Base-by-base conservation (phyloP, 2,113 vertebrate genomes). In the Geococcyx californianus region DNA sequence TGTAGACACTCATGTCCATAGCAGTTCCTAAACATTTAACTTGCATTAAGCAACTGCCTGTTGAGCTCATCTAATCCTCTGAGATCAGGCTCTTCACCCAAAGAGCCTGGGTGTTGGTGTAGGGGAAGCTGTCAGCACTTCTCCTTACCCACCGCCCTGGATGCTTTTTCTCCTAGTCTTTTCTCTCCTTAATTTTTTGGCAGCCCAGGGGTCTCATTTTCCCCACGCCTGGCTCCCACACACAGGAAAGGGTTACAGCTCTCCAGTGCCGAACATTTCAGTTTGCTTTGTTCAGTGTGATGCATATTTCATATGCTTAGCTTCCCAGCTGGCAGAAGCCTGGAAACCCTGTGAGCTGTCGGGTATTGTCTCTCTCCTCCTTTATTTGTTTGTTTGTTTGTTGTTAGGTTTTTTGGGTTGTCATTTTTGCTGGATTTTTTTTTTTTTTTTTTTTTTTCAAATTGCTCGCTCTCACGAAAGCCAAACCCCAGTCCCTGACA, bases 241-340 rank as follows among this genome's bases (percentile, higher is more conserved):
- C 47, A 14, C 91, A 93, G 75, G 93, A 94, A 96, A 96, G 94
- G 95, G 90, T 94, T 89, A 94, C 94, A 93, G 62, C 66, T 91
- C 29, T 59, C 74, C 89, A 33, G 47, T 26, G 5, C 91, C 13
- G 55, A 89, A 29, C 17, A 4, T 83, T 84, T 86, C 52, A 14
- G 62, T 94, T 84, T 28, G 89, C 97, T 97, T 97, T 96, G 95
- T 95, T 97, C 85, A 4, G 56, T 31, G 20, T n/a, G 9, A 94
- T 95, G 96, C 96, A 81, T 96, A 90, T 97, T 97, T 97, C 95
- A 89, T 93, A 91, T 5, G 81, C 96, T 80, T 19, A 84, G 96
- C 94, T 90, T 90, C 97, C 96, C 97, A 97, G 95, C 97, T 95
- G 97, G 94, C 95, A 95, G 87, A 88, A 74, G 56, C 96, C 96